Evolutionary conservation across 2,797 vertebrate species (phyloP).

Genomic region (Danionella dracula): DNA sequence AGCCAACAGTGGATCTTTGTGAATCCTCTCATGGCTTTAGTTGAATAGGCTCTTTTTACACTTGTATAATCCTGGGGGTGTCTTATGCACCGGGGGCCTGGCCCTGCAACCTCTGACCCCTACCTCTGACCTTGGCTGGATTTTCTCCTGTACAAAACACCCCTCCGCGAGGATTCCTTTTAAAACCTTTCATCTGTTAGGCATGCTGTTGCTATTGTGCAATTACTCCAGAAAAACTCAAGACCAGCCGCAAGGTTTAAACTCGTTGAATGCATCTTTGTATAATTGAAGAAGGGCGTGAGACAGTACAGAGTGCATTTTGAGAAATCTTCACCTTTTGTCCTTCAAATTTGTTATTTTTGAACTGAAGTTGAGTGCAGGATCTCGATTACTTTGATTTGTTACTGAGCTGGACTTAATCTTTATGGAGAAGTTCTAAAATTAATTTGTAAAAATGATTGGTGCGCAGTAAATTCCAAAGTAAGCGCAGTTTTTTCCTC

Average conservation of each 20-base stretch:
- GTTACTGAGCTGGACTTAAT: too few relatives aligned
- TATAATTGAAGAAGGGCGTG: not conserved
- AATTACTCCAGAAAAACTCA: constrained; percentile 20
- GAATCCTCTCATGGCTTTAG: constrained; percentile 61
- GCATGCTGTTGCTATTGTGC: constrained; percentile 5
- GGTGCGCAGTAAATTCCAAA: too few relatives aligned
- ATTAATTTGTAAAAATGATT: too few relatives aligned
- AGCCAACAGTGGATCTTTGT: constrained; percentile 72
- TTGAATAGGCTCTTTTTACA: constrained; percentile 77
- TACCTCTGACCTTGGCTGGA: constrained; percentile 71
- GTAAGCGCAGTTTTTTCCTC: too few relatives aligned
- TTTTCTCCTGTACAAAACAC: constrained; percentile 59
- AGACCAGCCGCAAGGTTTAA: too few relatives aligned
- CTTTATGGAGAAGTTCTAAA: too few relatives aligned
- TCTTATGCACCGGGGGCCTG: constrained; percentile 57
- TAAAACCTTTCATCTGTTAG: constrained; percentile 13
- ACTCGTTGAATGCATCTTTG: too few relatives aligned
- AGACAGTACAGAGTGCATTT: not conserved
- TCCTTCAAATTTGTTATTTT: too few relatives aligned
- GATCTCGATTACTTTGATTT: too few relatives aligned
- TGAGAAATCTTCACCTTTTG: too few relatives aligned
- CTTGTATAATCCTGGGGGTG: constrained; percentile 74
- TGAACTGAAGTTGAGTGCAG: too few relatives aligned
- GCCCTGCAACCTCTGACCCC: constrained; percentile 65
- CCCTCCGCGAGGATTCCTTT: constrained; percentile 53